phyloP scores from a whole-genome alignment of 2,888 invertebrate genomes.

The Pammene fasciana region DNA sequence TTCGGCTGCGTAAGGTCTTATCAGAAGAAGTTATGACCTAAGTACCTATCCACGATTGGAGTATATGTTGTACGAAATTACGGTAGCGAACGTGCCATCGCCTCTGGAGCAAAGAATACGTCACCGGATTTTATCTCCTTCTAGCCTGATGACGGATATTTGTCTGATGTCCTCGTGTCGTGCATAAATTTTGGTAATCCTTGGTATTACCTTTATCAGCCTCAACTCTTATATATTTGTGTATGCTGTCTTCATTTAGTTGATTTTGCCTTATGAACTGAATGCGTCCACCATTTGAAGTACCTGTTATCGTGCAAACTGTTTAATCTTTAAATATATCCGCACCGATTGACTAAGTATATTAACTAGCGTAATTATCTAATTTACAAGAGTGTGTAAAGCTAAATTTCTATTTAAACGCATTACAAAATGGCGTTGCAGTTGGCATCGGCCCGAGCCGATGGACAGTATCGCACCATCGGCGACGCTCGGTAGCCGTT shows the following conservation, averaged over 20 bases:
- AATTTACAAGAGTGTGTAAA: conserved; percentile 34
- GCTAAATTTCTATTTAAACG: conserved; percentile 32
- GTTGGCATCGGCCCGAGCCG: conserved; percentile 33
- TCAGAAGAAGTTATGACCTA: conserved; percentile 16
- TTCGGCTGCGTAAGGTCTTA: background rate
- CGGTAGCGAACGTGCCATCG: conserved; percentile 13
- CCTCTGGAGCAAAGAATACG: conserved; percentile 20
- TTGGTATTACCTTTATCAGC: conserved; percentile 25
- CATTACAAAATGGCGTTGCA: conserved; percentile 36
- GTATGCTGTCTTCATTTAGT: background rate
- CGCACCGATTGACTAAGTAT: conserved; percentile 15
- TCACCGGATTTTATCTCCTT: conserved; percentile 37
- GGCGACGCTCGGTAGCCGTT: conserved; percentile 29
- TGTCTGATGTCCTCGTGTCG: conserved; percentile 35
- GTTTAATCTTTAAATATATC: conserved; percentile 4
- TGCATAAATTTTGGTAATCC: conserved; percentile 32
- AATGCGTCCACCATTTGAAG: background rate
- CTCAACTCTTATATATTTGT: conserved; percentile 23
- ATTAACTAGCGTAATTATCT: conserved; percentile 27
- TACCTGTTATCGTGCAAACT: background rate
- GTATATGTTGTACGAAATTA: conserved; percentile 4
- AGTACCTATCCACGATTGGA: conserved; percentile 6
- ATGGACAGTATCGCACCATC: conserved; percentile 37
- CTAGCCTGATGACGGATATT: conserved; percentile 34
- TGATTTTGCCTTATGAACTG: too few relatives aligned